A percentile compares a stretch with the other conserved stretches of the same genome.
These are phyloP conservation scores for Pristionchus entomophagus DNA, from an alignment of 2,888 invertebrate genomes.

Conservation along the genomic window DNA sequence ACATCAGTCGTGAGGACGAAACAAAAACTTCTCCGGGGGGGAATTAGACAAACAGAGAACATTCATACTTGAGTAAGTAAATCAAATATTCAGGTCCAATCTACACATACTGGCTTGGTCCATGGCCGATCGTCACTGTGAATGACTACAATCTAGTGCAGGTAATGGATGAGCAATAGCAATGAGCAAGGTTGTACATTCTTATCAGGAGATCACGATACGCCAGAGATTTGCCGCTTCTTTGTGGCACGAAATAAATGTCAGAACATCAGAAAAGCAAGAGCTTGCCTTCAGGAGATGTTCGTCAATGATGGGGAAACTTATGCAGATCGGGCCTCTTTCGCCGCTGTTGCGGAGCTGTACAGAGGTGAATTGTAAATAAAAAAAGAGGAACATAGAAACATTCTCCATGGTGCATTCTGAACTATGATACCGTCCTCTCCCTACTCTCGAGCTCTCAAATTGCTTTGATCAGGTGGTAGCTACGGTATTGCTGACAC, in stretches of 20 bases:
- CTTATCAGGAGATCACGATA: not conserved
- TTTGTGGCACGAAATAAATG: no score
- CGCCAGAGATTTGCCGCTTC: not conserved
- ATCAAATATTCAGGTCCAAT: slow-evolving; percentile 45
- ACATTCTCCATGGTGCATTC: no score
- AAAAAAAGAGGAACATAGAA: no score
- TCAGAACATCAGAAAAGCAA: no score
- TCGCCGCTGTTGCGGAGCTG: not conserved
- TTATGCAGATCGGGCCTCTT: slow-evolving; percentile 15
- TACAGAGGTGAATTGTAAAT: slow-evolving; percentile 36
- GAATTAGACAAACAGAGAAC: not conserved
- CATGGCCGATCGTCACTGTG: slow-evolving; percentile 26
- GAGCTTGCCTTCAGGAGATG: slow-evolving; percentile 41
- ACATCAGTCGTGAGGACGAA: no score
- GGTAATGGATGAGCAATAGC: not conserved
- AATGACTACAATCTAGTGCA: slow-evolving; percentile 27
- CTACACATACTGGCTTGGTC: slow-evolving; percentile 44
- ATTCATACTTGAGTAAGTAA: no score
- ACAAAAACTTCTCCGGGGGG: no score
- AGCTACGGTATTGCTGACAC: slow-evolving; percentile 28
- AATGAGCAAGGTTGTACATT: not conserved
- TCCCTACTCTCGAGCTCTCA: no score
- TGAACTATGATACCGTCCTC: no score
- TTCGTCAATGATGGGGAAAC: slow-evolving; percentile 42
- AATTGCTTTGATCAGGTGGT: slow-evolving; percentile 34